Evolutionary conservation across 2,797 vertebrate species (phyloP).

Genomic region (Pteronotus mesoamericanus): DNA sequence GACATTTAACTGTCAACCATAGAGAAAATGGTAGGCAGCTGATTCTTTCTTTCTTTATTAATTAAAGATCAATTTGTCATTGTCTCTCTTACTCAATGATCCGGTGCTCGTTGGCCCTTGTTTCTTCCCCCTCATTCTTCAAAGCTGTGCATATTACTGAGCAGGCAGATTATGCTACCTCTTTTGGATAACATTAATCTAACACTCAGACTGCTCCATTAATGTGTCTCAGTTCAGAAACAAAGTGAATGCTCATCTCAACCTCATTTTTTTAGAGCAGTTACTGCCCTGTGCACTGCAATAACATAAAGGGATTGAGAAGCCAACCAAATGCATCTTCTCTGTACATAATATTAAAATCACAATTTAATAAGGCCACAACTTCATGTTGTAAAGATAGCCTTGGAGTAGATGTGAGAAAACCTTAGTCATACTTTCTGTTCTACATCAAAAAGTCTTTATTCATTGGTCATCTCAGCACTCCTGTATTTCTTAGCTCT

Average conservation of each 20-base stretch:
- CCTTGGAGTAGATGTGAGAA: neutral
- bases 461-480: neutral
- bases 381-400: neutral
- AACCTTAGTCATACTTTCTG: neutral
- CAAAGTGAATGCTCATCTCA: neutral
- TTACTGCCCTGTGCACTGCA: neutral
- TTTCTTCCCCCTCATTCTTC: neutral
- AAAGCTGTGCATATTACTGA: neutral
- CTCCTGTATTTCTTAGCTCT: neutral
- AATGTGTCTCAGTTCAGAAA: neutral
- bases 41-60: neutral
- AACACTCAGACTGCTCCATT: neutral
- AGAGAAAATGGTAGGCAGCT: fast-evolving
- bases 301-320: neutral
- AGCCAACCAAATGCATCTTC: neutral
- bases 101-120: neutral
- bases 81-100: neutral
- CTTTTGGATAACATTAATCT: neutral
- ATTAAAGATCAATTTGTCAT: slow-evolving; percentile 7
- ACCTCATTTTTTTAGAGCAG: neutral
- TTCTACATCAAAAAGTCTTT: neutral
- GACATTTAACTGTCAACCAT: neutral
- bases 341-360: neutral
- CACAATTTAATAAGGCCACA: neutral
- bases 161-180: neutral